Conservation (phyloP, 1,140 invertebrate species). For the Triops cancriformis region DNA sequence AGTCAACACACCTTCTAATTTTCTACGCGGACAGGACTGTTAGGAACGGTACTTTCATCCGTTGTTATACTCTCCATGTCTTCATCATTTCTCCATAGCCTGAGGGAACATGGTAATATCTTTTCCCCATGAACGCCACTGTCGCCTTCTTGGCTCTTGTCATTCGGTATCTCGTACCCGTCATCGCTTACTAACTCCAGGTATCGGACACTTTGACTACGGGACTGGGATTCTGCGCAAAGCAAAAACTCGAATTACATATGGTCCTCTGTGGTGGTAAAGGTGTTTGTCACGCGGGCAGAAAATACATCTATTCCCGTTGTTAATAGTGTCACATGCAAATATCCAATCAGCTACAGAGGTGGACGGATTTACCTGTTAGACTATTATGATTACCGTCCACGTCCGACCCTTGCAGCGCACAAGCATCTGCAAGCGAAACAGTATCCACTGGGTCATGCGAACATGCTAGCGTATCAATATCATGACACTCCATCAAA, state of each 20-base stretch:
- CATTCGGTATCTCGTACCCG: background rate
- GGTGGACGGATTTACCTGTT: slow-evolving; percentile 3
- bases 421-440: background rate
- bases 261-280: too few species aligned
- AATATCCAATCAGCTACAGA: too few species aligned
- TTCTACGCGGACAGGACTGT: background rate
- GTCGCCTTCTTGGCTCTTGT: background rate
- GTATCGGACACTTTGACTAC: background rate
- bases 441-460: slow-evolving; percentile 36
- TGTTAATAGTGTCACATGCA: too few species aligned
- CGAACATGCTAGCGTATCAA: slow-evolving; percentile 30
- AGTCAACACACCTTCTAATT: too few species aligned
- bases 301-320: too few species aligned
- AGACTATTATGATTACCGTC: slow-evolving; percentile 1
- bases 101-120: background rate
- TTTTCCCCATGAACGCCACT: background rate
- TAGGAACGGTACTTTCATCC: background rate
- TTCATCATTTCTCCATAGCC: background rate
- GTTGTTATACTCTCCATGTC: background rate
- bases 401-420: background rate
- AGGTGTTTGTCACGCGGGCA: too few species aligned
- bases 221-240: background rate
- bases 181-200: background rate
- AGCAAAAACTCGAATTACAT: background rate
- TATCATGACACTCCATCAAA: slow-evolving; percentile 14